Evolutionary conservation across 2,797 vertebrate species (phyloP).

Genomic region (Diglossa cyanea): DNA sequence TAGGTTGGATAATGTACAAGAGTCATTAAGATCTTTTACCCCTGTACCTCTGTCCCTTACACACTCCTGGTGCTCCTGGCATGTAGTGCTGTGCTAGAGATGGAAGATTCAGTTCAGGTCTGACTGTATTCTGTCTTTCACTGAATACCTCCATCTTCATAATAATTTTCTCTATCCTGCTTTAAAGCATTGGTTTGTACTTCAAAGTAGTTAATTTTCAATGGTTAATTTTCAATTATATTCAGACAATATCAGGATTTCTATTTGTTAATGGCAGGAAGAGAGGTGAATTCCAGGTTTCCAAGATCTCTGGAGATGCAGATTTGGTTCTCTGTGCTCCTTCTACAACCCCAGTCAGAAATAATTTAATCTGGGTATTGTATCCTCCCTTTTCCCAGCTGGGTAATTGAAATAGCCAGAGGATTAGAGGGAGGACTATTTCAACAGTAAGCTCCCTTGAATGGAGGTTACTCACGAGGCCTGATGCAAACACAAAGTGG

Average conservation of each 20-base stretch:
- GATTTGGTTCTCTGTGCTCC: background rate
- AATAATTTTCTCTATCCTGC: background rate
- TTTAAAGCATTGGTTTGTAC: background rate
- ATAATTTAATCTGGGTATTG: background rate
- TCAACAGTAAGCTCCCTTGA: background rate
- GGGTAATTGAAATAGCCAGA: background rate
- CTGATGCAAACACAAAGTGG: background rate
- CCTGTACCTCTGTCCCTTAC: background rate
- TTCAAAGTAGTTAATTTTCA: background rate
- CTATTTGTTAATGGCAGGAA: background rate
- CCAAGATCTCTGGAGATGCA: background rate
- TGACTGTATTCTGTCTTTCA: background rate
- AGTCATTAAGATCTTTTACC: background rate
- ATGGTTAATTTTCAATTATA: background rate
- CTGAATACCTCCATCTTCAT: background rate
- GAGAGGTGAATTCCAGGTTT: background rate
- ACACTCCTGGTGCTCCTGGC: background rate
- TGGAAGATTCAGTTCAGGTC: background rate
- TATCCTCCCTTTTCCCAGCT: background rate
- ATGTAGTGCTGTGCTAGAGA: background rate
- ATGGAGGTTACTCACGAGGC: background rate
- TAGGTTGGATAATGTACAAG: background rate
- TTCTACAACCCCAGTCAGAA: background rate
- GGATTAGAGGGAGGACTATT: background rate
- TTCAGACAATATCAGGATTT: background rate